Base-by-base conservation (phyloP, 2,888 invertebrate species). In the Machimus atricapillus region DNA sequence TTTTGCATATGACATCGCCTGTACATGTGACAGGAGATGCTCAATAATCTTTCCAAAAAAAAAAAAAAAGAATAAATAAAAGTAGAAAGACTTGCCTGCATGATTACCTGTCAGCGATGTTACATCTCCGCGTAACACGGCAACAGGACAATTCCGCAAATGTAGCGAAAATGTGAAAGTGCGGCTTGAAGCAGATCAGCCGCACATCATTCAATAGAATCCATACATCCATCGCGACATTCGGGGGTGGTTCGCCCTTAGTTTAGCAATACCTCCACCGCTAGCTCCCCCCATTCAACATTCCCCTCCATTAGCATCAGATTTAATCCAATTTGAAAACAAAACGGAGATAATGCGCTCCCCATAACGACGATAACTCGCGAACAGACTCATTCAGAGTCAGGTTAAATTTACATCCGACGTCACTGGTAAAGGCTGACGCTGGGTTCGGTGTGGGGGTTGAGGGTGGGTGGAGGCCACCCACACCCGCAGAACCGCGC, bases 241-340 rank as follows among this genome's bases (percentile, higher is more conserved):
- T 23, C 40, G 31, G 52, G 46, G 37, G 52, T 82, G 31, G 27
- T 58, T 8, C 82, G n/a, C 66, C 27, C 27, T 66, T 27, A 27
- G 58, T 82, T 82, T 16, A 31, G 34, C 66, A 82, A 82, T 58
- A 23, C 40, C n/a, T 5, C n/a, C 19, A 7, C 66, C 23, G 5
- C 74, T 1, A n/a, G 1, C 8, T 19, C 9, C 2, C 66, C 12
- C n/a, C 85, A 85, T 74, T 85, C 46, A 85, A 31, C 52, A 85
- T 85, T 74, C 74, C 85, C 85, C 85, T 74, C 85, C 83, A 66
- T 83, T 73, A 85, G 85, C 85, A 74, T 74, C 85, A 85, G 85
- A 85, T 85, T 85, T 85, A 85, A 85, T 85, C 74, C 85, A 85
- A 85, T 85, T 85, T 74, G 85, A 74, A 85, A 85, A 85, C 85